These are phyloP conservation scores for Atopsyche davidsoni DNA, from an alignment of 1,140 invertebrate genomes.

Conservation along the genomic window DNA sequence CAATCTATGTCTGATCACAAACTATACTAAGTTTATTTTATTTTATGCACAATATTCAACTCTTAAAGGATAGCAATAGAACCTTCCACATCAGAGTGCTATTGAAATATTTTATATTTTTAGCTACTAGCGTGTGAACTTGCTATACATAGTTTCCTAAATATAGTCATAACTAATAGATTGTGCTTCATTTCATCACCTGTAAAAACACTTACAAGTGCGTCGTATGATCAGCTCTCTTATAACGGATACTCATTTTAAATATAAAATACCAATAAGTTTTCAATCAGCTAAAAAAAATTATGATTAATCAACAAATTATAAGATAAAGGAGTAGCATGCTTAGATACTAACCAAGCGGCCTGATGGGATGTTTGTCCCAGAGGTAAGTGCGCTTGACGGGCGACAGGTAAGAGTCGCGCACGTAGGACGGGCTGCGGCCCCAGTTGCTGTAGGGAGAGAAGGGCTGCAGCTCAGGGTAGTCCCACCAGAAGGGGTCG, in stretches of 20 bases:
- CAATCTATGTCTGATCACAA: no score
- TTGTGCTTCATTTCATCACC: background rate
- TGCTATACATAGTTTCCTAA: background rate
- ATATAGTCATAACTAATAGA: background rate
- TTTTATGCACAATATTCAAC: no score
- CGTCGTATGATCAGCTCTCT: background rate
- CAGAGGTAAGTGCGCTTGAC: constrained; percentile 83
- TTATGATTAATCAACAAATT: background rate
- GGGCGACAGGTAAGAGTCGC: constrained; percentile 81
- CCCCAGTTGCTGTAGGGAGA: constrained; percentile 55
- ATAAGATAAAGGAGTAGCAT: background rate
- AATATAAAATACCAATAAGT: no score
- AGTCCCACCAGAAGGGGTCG: constrained; percentile 81
- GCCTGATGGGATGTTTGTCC: constrained; percentile 81
- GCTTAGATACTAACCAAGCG: constrained; percentile 55
- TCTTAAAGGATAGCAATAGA: no score
- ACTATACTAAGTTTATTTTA: no score
- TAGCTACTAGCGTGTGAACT: background rate
- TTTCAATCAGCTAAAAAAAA: background rate
- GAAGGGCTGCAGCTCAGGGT: constrained; percentile 69
- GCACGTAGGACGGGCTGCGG: constrained; percentile 68
- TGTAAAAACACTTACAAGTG: background rate
- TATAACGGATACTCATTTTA: background rate
- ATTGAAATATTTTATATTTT: background rate
- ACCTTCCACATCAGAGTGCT: no score